Conservation (phyloP, 2,113 vertebrate genomes). For the Dinomys branickii region DNA sequence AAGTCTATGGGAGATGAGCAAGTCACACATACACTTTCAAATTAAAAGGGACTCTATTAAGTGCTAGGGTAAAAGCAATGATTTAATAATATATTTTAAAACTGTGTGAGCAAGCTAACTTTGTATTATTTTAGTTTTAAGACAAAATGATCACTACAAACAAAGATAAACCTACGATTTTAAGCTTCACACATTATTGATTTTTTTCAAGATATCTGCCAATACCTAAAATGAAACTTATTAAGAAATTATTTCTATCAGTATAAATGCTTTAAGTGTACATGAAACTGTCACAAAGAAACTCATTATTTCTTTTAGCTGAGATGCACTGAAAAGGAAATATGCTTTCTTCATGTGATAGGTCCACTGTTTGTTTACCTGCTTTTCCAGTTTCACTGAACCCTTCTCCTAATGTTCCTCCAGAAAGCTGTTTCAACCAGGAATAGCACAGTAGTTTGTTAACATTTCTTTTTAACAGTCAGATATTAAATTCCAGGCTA, state of each 20-base stretch:
- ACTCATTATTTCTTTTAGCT: neutral
- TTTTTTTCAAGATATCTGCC: neutral
- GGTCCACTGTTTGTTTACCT: neutral
- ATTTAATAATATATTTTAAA: constrained; percentile 12
- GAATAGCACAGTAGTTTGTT: neutral
- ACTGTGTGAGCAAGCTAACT: neutral
- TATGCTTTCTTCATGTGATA: neutral
- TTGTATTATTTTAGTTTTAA: constrained; percentile 35
- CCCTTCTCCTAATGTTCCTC: neutral
- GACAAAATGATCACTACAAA: neutral
- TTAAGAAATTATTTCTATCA: constrained; percentile 18
- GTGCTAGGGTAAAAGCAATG: neutral
- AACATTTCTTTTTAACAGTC: neutral
- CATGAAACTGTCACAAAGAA: neutral
- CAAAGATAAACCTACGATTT: neutral
- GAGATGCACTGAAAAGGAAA: neutral
- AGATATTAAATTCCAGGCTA: neutral
- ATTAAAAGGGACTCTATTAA: constrained; percentile 73
- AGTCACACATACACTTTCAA: constrained; percentile 80
- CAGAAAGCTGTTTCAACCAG: neutral
- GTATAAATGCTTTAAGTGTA: neutral
- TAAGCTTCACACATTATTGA: neutral
- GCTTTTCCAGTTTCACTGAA: neutral
- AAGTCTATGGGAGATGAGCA: constrained; percentile 77
- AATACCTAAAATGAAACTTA: neutral